Base-by-base conservation (phyloP, 2,797 vertebrate species). In the Sebastes hopkinsi region DNA sequence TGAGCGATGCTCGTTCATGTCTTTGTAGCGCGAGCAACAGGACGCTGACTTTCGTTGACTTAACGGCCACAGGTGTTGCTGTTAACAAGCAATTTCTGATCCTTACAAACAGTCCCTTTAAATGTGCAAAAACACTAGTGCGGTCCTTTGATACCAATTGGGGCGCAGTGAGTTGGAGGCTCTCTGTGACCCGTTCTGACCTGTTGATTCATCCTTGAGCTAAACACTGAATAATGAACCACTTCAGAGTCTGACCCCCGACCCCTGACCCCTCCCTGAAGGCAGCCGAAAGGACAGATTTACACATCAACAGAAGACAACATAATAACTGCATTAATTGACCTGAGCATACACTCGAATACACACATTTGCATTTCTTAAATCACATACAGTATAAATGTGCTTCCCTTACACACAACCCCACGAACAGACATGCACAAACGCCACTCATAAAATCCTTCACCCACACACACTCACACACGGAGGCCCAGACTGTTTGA, bases 401-500 rank as follows among this genome's bases (percentile, higher is more conserved):
- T 1, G 0, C 20, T 20, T 32, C 8, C 4, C 16, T 29, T 8
- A 52, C 12, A 72, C 8, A 32, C 72, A 64, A 55, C 55, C 34
- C 10, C 34, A 23, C 42, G 3, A 2, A 32, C 61, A 67, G 14
- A 66, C 67, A 75, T 9, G 5, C 25, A 67, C 67, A 30, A 8
- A 2, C n/a, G 4, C 18, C 27, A 7, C 46, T 71, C 50, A 65
- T 29, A 72, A 46, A 23, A 42, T 34, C 27, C 23, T 30, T 52
- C 60, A 59, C n/a, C 23, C 30, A n/a, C 12, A 74, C 72, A 14
- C 38, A 16, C 38, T 13, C 12, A 70, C 46, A 65, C 29, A 61
- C 29, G 66, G 5, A 72, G 22, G 64, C 60, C 23, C 52, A 36
- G 66, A 81, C 62, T 54, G 74, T 82, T 83, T 85, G 69, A 81